Base-by-base conservation (phyloP, 1,140 invertebrate species). In the Sitobion miscanthi region DNA sequence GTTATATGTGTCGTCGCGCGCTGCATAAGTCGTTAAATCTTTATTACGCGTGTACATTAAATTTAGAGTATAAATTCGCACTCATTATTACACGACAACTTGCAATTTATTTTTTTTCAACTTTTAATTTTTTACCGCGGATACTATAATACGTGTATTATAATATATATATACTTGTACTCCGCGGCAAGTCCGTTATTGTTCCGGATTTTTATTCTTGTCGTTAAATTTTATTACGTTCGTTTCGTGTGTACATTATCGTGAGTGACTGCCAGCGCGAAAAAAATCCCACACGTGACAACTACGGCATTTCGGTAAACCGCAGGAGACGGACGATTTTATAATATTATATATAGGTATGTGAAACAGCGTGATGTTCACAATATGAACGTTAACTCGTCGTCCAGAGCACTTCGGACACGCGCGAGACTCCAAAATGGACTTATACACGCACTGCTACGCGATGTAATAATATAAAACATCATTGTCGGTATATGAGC, bases 161-260 rank as follows among this genome's bases (percentile, higher is more conserved):
- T 45, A 38, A 30, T 47, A 86, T 20, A n/a, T 21, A 35, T 87
- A 83, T 83, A 62, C 9, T 20, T 38, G 88, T 35, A 23, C 21
- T 5, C 35, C 21, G 23, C 20, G 20, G 5, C 1, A 42, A 89
- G 30, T 57, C 88, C 23, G 35, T 42, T 89, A 77, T 77, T 77
- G 30, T 89, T 57, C 35, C 52, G 52, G 9, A 89, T 89, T 89
- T 89, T 89, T 89, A 89, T 89, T 38, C 8, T 4, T 25, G 88
- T 89, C 88, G 52, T 89, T 57, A 89, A 89, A 89, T 89, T 89
- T 57, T 57, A 89, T 57, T 57, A 57, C 35, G 49, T 89, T 89
- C 21, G 23, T 89, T 38, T 57, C 25, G 21, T 57, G 25, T 21
- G 49, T 54, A 89, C 49, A 49, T 47, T 45, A n/a, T 47, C 23